A percentile compares a stretch with the other conserved stretches of the same genome.
phyloP scores from a whole-genome alignment of 92 coral and sea anemone species.

The Diadumene lineata region DNA sequence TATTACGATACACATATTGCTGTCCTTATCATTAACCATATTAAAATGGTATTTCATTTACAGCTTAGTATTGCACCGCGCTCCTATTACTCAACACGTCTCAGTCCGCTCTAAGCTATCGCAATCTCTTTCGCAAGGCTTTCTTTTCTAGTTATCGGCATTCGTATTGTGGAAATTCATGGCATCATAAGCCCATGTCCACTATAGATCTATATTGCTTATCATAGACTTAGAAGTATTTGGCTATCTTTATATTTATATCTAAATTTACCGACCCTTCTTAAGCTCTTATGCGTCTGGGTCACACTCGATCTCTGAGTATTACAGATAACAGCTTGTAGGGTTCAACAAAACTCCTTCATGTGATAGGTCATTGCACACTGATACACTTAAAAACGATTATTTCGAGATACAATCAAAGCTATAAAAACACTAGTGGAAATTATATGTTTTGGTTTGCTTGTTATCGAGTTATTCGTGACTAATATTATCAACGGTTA shows the following conservation, averaged over 20 bases:
- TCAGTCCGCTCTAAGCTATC: not conserved
- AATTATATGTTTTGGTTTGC: not conserved
- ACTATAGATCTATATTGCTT: not conserved
- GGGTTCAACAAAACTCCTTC: not conserved
- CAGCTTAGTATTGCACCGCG: not conserved
- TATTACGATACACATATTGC: no score
- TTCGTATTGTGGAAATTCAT: not conserved
- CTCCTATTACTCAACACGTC: not conserved
- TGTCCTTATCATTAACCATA: not conserved
- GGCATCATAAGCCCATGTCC: not conserved
- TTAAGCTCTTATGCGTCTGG: slow-evolving; percentile 16
- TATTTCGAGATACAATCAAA: not conserved
- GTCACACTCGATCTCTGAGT: slow-evolving; percentile 2
- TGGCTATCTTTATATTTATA: not conserved
- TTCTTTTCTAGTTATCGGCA: not conserved
- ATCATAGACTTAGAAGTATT: not conserved
- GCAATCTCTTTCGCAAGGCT: not conserved
- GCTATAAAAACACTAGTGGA: not conserved
- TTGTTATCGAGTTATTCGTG: not conserved
- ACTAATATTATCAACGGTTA: not conserved
- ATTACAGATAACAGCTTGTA: slow-evolving; percentile 9
- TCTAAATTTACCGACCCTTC: slow-evolving; percentile 16
- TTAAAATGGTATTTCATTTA: not conserved
- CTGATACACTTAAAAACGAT: not conserved
- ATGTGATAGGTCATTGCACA: not conserved